These are phyloP conservation scores for Ariolimax columbianus DNA, from an alignment of 2,888 invertebrate species.

Conservation along the genomic window DNA sequence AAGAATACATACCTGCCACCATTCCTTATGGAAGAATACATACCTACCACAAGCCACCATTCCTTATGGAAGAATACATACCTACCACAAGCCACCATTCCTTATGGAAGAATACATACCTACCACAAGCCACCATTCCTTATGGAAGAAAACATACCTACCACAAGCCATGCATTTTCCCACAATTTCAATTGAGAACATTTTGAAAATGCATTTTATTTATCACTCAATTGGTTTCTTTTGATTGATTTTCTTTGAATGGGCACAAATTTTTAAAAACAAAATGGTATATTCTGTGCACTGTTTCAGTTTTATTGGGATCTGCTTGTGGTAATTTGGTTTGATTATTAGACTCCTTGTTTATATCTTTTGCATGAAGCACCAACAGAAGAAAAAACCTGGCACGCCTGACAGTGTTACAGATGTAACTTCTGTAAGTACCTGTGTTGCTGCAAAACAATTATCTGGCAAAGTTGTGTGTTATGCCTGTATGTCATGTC, in stretches of 20 bases:
- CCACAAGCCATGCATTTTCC: neutral
- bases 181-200: neutral
- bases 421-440: slow-evolving; percentile 37
- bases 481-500: neutral
- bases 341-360: neutral
- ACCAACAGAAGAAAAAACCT: slow-evolving; percentile 37
- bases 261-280: neutral
- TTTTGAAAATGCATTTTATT: neutral
- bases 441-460: neutral
- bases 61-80: too few species aligned
- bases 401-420: neutral
- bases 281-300: neutral
- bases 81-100: too few species aligned
- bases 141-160: too few species aligned
- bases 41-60: too few species aligned
- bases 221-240: neutral
- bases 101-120: too few species aligned
- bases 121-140: too few species aligned
- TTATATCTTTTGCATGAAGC: slow-evolving; percentile 33
- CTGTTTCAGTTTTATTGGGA: neutral
- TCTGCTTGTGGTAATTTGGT: neutral
- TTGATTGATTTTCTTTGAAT: neutral
- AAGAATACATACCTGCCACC: too few species aligned
- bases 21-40: too few species aligned
- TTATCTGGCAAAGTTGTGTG: neutral